A percentile compares a stretch with the other conserved stretches of the same genome.
These are phyloP conservation scores for Lysandra coridon DNA, from an alignment of 2,888 invertebrate genomes.

Conservation along the genomic window DNA sequence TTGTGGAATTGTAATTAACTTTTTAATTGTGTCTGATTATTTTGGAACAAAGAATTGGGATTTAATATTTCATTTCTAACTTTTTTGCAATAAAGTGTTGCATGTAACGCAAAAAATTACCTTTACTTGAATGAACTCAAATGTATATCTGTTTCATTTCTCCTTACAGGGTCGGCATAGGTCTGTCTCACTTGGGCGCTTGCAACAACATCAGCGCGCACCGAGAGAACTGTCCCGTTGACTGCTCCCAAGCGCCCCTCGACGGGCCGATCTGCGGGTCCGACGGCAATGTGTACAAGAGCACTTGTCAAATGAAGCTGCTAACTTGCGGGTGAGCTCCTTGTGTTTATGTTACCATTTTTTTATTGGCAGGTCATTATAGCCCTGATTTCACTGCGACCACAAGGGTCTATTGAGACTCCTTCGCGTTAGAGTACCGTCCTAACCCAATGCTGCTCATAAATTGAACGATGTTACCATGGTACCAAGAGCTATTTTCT, in stretches of 20 bases:
- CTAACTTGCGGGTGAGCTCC: constrained; percentile 89
- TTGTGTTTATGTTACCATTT: neutral
- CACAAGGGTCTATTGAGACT: too few relatives aligned
- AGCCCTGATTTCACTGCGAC: too few relatives aligned
- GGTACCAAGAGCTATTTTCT: neutral
- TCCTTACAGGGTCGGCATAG: constrained; percentile 86
- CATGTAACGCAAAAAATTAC: too few relatives aligned
- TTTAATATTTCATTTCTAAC: too few relatives aligned
- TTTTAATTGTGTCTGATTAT: too few relatives aligned
- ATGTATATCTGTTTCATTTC: constrained; percentile 33
- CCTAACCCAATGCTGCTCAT: too few relatives aligned
- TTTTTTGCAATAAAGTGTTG: too few relatives aligned
- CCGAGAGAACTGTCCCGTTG: constrained; percentile 93
- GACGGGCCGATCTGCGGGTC: constrained; percentile 96
- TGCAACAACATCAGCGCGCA: constrained; percentile 89
- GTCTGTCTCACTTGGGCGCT: constrained; percentile 92
- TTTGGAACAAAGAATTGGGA: too few relatives aligned
- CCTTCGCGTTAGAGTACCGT: too few relatives aligned
- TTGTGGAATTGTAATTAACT: too few relatives aligned
- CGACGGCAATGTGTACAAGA: constrained; percentile 95
- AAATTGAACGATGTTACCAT: neutral
- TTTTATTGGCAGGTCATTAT: too few relatives aligned
- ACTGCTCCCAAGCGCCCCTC: constrained; percentile 90
- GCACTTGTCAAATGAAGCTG: constrained; percentile 95
- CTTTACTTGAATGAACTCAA: too few relatives aligned